Conservation (phyloP, 1,140 invertebrate genomes). For the Platyscapa corneri region DNA sequence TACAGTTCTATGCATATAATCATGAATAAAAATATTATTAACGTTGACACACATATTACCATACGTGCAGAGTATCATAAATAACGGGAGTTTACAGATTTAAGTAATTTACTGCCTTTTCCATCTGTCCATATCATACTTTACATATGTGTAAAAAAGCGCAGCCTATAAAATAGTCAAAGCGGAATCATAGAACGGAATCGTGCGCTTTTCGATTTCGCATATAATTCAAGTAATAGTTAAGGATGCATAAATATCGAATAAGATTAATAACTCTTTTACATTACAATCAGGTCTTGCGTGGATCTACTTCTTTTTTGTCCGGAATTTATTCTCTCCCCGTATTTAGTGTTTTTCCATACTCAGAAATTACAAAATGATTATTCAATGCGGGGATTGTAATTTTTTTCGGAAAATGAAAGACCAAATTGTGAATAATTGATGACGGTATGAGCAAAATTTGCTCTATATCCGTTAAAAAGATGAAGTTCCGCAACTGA, state of each 20-base stretch:
- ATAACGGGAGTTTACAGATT: not conserved
- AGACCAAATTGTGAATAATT: not conserved
- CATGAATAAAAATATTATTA: too few species aligned
- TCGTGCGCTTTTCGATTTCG: not conserved
- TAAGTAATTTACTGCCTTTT: constrained; percentile 42
- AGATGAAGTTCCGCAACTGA: not conserved
- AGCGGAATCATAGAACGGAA: not conserved
- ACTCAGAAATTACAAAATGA: not conserved
- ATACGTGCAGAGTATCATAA: too few species aligned
- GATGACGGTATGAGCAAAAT: not conserved
- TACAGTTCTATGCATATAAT: too few species aligned
- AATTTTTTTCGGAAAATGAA: not conserved
- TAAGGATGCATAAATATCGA: not conserved
- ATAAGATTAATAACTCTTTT: not conserved
- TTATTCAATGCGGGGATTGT: not conserved
- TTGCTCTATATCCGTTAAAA: not conserved
- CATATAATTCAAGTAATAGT: not conserved
- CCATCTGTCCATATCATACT: constrained; percentile 40
- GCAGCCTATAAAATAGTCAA: not conserved
- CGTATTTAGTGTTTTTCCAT: not conserved
- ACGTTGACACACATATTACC: too few species aligned
- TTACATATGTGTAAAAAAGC: not conserved
- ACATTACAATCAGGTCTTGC: not conserved
- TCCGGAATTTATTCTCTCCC: not conserved
- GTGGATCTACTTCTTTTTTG: not conserved